Conservation (phyloP, 2,113 vertebrate species). For the Sarotherodon lohbergeri region DNA sequence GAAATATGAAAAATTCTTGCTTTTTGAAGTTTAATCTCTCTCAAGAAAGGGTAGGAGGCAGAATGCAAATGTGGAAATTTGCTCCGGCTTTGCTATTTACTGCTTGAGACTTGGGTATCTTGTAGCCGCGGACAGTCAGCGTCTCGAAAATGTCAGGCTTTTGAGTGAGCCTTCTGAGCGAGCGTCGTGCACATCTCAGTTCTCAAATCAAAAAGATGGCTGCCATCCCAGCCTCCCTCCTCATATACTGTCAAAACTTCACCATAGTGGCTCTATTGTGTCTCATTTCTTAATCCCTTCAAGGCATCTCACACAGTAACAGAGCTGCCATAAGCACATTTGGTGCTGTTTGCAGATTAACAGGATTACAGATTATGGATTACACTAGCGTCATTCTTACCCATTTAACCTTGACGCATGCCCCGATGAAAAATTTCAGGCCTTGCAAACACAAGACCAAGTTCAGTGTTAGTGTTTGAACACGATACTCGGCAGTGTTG, state of each 20-base stretch:
- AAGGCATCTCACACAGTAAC: conserved; percentile 33
- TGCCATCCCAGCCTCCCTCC: neutral
- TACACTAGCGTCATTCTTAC: conserved; percentile 46
- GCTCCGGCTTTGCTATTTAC: neutral
- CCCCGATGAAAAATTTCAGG: neutral
- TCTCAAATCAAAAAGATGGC: neutral
- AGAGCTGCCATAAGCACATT: conserved; percentile 51
- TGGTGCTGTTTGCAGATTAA: conserved; percentile 63
- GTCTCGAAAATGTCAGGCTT: neutral
- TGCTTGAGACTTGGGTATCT: neutral
- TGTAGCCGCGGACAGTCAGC: neutral
- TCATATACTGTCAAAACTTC: neutral
- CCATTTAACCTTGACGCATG: conserved; percentile 57
- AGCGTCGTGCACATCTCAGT: neutral
- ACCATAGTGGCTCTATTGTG: conserved; percentile 21
- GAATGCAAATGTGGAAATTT: conserved; percentile 49
- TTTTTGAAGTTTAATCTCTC: conserved; percentile 55
- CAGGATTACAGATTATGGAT: conserved; percentile 67
- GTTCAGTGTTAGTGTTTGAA: neutral
- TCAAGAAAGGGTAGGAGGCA: conserved; percentile 15
- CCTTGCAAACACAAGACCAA: neutral
- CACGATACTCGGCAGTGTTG: neutral
- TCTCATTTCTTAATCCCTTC: conserved; percentile 48
- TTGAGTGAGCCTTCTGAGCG: neutral
- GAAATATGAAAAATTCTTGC: conserved; percentile 13